phyloP scores from a whole-genome alignment of 2,113 vertebrate genomes.

The Paedocypris sp. region DNA sequence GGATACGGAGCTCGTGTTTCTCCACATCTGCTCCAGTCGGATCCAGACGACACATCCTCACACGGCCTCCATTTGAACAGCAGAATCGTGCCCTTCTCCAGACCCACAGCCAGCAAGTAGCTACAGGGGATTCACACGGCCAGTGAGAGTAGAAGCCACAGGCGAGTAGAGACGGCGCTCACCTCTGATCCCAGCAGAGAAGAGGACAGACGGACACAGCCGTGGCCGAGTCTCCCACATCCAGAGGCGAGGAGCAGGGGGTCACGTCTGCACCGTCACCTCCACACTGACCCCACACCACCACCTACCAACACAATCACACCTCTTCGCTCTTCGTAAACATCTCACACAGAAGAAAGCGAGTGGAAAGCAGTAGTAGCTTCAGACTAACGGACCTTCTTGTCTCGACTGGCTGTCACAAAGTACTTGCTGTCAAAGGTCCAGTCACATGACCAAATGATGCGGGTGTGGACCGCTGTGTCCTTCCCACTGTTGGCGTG shows the following conservation, averaged over 20 bases:
- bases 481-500: conserved; percentile 73
- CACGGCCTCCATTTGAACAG: conserved; percentile 75
- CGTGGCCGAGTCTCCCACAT: conserved; percentile 79
- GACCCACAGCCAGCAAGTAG: conserved; percentile 76
- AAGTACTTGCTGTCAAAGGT: conserved; percentile 88
- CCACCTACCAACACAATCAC: conserved; percentile 60
- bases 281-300: conserved; percentile 71
- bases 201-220: conserved; percentile 71
- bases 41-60: conserved; percentile 45
- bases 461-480: conserved; percentile 77
- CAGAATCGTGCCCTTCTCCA: conserved; percentile 77
- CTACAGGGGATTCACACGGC: conserved; percentile 51
- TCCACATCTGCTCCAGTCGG: conserved; percentile 68
- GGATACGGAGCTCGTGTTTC: conserved; percentile 73
- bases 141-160: too few relatives aligned
- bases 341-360: background rate
- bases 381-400: conserved; percentile 73
- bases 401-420: conserved; percentile 87
- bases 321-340: background rate
- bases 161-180: background rate
- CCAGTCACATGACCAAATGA: conserved; percentile 98
- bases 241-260: conserved; percentile 76
- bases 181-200: conserved; percentile 67
- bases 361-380: background rate
- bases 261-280: conserved; percentile 42